Evolutionary conservation across 2,113 vertebrate genomes (phyloP).

Genomic region (Acanthochromis polyacanthus): DNA sequence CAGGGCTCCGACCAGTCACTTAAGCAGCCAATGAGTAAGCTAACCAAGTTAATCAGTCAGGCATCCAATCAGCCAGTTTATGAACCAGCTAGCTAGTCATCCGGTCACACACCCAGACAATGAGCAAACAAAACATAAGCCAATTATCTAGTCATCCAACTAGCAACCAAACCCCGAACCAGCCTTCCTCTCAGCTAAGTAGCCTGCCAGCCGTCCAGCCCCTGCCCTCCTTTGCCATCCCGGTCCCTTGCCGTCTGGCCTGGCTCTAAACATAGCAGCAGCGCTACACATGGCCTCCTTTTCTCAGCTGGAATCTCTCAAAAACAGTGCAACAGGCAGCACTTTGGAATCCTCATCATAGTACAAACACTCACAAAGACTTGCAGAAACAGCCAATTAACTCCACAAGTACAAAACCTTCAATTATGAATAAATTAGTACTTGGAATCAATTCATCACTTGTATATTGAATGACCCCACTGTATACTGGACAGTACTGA

Average conservation of each 20-base stretch:
- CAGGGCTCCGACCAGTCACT: background rate
- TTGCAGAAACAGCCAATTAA: background rate
- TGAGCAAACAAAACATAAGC: background rate
- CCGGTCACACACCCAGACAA: background rate
- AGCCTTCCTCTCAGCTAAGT: conserved; percentile 4
- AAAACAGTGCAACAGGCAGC: conserved; percentile 20
- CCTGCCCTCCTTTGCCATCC: conserved; percentile 22
- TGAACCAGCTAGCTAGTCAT: background rate
- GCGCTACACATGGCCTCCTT: conserved; percentile 43
- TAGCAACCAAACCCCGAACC: background rate
- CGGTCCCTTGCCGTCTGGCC: conserved; percentile 37
- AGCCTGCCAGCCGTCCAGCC: conserved; percentile 17
- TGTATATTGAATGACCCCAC: too few species aligned
- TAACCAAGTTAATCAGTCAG: background rate
- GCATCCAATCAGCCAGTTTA: background rate
- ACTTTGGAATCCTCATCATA: background rate
- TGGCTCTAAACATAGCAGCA: conserved; percentile 48
- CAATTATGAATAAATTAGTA: background rate
- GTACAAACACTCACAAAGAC: background rate
- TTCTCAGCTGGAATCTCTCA: conserved; percentile 16
- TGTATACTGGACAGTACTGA: too few species aligned
- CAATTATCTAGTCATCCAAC: background rate
- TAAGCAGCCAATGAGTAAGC: background rate
- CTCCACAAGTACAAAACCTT: background rate
- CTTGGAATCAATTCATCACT: background rate